Evolutionary conservation across 2,113 vertebrate genomes (phyloP), one percentile per base, ranked within the genome.

Genomic region (Nycticorax nycticorax): DNA sequence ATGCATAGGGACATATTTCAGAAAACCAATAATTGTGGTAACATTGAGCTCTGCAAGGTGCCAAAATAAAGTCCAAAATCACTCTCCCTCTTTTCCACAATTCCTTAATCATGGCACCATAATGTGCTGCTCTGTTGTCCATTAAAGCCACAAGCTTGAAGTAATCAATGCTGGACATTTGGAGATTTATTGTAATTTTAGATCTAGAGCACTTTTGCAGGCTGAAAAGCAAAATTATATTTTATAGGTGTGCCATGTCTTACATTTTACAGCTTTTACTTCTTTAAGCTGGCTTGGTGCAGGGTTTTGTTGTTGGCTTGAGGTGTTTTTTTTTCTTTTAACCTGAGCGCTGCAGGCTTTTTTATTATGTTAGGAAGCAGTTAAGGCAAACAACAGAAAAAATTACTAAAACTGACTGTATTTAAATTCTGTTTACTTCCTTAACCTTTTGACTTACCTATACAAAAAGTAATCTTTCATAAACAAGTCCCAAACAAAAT

Each of bases 21-120:
- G 98, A 98, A 98, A 98, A 98, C 98, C 98, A 98, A 97, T 98
- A 98, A 98, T 98, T 98, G 98, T 96, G 94, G 97, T 94, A 97
- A 97, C 96, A 23, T 60, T 5, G 92, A 97, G 96, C 97, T 85
- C 94, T 92, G 96, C 92, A 52, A 98, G 97, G 97, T 97, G 95
- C 98, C 97, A 97, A 97, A 97, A 96, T 91, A 88, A 97, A 97
- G 96, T 97, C 96, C 93, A 75, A 88, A 89, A 90, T 89, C 90
- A 12, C 92, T 69, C 96, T 93, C 89, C 24, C 88, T 94, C 92
- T 93, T 88, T 95, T 96, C 89, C 91, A 84, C 96, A 93, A 92
- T 97, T 97, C 95, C 96, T 97, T 95, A 94, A 97, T 98, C 97
- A 95, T 57, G 60, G 88, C 94, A 78, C 96, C 93, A 88, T 75